Evolutionary conservation across 2,797 vertebrate species (phyloP), one percentile per base, ranked within the genome.

Genomic region (Tiaroga cobitis): DNA sequence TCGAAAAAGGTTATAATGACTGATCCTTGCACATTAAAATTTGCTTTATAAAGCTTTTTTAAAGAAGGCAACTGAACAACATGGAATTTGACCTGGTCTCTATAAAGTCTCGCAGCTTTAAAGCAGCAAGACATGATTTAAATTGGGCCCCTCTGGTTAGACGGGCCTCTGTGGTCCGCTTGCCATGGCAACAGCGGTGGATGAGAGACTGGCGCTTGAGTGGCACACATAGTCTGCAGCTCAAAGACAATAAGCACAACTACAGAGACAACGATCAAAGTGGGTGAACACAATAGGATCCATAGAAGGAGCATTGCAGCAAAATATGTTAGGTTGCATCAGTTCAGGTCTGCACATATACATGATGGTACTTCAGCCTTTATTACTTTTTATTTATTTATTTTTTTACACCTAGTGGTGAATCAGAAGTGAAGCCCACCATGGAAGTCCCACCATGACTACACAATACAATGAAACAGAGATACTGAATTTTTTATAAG

Each of bases 111-210:
- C 29, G 8, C 24, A 46, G 67, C 49, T 37, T 41, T 76, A 56
- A 75, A 32, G 43, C 54, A 79, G 56, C 32, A 56, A 85, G 79
- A 80, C 54, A 75, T 87, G 82, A 88, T 88, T 90, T 84, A 74
- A 85, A 90, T 41, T 59, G 72, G 69, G 74, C 26, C 86, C 84
- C 82, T 59, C 75, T 82, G 72, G 85, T 90, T 89, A 88, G 79
- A 84, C 65, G 80, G 83, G 82, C 54, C 82, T 84, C 84, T 85
- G 77, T 78, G 70, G 63, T 87, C 85, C 80, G 77, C 68, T 91
- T 87, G 32, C 89, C 88, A 91, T 91, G 89, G 89, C 89, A 91
- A 91, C 90, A 65, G 88, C 21, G 19, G 61, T 67, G 70, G 83
- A 86, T 69, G 81, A 86, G 86, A 85, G 83, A 80, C 51, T 82